Conservation (phyloP, 2,113 vertebrate genomes). For the Eurystomus gularis region DNA sequence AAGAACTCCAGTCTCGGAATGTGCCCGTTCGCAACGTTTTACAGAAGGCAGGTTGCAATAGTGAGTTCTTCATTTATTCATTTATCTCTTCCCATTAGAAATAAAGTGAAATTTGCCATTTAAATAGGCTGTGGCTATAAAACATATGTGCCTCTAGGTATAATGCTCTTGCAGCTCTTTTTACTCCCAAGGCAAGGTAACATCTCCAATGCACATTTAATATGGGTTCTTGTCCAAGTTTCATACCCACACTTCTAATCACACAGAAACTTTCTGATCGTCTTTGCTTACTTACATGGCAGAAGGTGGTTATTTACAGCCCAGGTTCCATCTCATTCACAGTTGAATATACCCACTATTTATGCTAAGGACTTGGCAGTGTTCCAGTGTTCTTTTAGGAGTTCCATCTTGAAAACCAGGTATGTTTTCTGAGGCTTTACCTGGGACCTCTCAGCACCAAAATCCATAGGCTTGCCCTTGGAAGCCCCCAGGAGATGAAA, state of each 20-base stretch:
- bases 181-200: neutral
- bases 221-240: neutral
- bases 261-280: neutral
- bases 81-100: neutral
- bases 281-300: neutral
- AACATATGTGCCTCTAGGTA: neutral
- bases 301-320: neutral
- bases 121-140: neutral
- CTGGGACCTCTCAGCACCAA: neutral
- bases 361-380: neutral
- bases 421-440: neutral
- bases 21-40: neutral
- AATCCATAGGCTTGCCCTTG: accelerated
- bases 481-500: neutral
- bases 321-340: neutral
- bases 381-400: neutral
- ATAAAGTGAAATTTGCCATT: neutral
- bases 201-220: neutral
- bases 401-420: neutral
- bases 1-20: neutral
- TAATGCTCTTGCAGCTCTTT: neutral
- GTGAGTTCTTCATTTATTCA: neutral
- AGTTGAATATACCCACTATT: neutral
- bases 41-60: neutral
- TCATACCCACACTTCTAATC: neutral